A percentile compares a stretch with the other conserved stretches of the same genome.
Conservation (phyloP, 2,797 vertebrate genomes). For the Lithobates pipiens region DNA sequence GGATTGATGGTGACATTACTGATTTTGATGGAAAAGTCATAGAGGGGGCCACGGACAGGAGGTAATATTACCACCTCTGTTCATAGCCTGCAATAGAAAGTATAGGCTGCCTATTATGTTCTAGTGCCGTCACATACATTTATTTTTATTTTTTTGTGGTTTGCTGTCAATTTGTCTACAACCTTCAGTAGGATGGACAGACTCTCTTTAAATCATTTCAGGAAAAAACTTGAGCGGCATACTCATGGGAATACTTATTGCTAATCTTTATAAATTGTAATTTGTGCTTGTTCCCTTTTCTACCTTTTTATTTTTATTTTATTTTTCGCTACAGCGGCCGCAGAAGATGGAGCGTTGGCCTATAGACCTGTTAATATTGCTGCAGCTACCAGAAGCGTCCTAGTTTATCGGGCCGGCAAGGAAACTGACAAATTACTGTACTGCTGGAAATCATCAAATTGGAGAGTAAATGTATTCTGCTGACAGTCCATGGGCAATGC, state of each 20-base stretch:
- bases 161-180: too few relatives aligned
- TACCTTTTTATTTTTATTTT: not conserved
- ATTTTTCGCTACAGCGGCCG: not conserved
- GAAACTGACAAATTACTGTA: conserved; percentile 5
- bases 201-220: not conserved
- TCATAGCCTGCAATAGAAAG: too few relatives aligned
- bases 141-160: too few relatives aligned
- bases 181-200: too few relatives aligned
- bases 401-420: not conserved
- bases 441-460: conserved; percentile 20
- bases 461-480: not conserved
- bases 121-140: too few relatives aligned
- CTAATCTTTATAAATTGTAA: conserved; percentile 15
- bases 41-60: too few relatives aligned
- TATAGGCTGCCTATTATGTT: too few relatives aligned
- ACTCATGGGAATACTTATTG: not conserved
- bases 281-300: conserved; percentile 3
- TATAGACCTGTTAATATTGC: conserved; percentile 22
- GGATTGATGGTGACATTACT: too few relatives aligned
- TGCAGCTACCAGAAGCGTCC: not conserved
- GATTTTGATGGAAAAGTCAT: too few relatives aligned
- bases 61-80: too few relatives aligned
- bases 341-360: not conserved
- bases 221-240: not conserved
- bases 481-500: not conserved